A percentile compares a stretch with the other conserved stretches of the same genome.
phyloP scores from a whole-genome alignment of 2,888 invertebrate genomes.

The Macrophya alboannulata region DNA sequence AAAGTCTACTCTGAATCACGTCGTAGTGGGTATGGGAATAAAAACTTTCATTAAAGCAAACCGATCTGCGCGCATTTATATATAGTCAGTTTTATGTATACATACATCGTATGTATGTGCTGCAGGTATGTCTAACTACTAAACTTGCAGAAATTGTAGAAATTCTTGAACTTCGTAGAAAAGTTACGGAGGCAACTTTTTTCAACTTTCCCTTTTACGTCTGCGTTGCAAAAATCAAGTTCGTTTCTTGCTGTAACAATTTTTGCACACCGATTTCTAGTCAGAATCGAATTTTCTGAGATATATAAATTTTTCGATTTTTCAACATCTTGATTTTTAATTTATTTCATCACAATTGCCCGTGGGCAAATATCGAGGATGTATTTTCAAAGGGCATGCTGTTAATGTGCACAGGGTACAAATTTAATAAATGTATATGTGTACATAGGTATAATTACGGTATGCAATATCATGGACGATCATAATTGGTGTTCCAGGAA shows the following conservation, averaged over 20 bases:
- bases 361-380: neutral
- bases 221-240: constrained; percentile 33
- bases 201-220: constrained; percentile 34
- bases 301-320: neutral
- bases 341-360: neutral
- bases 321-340: neutral
- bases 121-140: neutral
- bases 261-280: neutral
- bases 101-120: neutral
- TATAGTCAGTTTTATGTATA: neutral
- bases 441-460: neutral
- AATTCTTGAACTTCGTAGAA: neutral
- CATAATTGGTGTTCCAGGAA: constrained; percentile 28
- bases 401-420: neutral
- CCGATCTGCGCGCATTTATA: neutral
- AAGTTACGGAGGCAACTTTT: constrained; percentile 11
- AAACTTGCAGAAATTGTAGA: neutral
- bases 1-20: neutral
- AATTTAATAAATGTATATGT: neutral
- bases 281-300: neutral
- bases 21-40: neutral
- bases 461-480: neutral
- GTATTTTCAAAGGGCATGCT: neutral
- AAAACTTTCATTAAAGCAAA: neutral
- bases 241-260: neutral